phyloP scores from a whole-genome alignment of 1,140 invertebrate species.

The Oedothorax gibbosus region DNA sequence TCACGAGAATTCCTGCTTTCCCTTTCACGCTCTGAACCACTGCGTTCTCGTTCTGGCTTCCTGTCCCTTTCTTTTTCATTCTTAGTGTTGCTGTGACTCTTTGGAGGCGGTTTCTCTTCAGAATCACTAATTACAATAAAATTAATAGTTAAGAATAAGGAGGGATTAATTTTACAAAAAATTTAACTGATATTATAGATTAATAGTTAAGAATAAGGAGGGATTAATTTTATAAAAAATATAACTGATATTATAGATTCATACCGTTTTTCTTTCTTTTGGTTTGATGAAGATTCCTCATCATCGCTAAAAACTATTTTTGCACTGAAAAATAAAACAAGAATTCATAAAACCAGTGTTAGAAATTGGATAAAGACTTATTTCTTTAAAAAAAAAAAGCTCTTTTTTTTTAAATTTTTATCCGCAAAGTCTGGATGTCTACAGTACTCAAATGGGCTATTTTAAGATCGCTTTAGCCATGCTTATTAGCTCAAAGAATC shows the following conservation, averaged over 20 bases:
- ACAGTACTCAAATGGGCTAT: too few species aligned
- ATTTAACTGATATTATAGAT: not conserved
- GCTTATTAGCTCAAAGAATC: too few species aligned
- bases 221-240: not conserved
- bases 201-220: not conserved
- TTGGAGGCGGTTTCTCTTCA: constrained; percentile 40
- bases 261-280: constrained; percentile 59
- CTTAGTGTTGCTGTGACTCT: constrained; percentile 34
- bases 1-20: constrained; percentile 33
- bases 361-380: not conserved
- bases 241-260: not conserved
- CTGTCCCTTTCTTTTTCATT: constrained; percentile 55
- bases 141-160: not conserved
- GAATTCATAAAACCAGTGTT: not conserved
- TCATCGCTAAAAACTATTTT: constrained; percentile 95
- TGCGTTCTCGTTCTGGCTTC: constrained; percentile 35
- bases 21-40: constrained; percentile 42
- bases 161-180: not conserved
- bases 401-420: not conserved
- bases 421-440: too few species aligned
- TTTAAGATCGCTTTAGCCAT: too few species aligned
- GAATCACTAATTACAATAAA: constrained; percentile 24
- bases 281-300: constrained; percentile 72
- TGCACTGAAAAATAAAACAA: constrained; percentile 73
- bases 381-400: not conserved